Conservation (phyloP, 1,140 invertebrate genomes). For the Solenopsis invicta region DNA sequence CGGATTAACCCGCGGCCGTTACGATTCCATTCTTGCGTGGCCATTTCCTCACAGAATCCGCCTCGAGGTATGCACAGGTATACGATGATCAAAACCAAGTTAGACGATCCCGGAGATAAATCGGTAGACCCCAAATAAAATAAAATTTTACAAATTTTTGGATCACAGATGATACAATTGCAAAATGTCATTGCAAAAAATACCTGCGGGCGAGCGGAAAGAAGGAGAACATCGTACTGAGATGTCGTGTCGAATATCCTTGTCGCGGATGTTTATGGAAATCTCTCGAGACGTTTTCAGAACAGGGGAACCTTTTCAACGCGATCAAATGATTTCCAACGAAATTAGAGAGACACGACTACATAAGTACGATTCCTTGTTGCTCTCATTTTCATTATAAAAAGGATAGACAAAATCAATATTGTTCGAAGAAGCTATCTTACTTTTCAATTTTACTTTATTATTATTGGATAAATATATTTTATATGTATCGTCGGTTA, state of each 20-base stretch:
- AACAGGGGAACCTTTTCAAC: not conserved
- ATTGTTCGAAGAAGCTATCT: not conserved
- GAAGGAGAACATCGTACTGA: too few species aligned
- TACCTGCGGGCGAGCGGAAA: too few species aligned
- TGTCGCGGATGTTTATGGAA: not conserved
- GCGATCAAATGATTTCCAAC: slow-evolving; percentile 21
- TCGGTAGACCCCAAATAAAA: not conserved
- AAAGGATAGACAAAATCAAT: not conserved
- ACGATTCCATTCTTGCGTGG: slow-evolving; percentile 84
- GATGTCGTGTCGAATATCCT: not conserved
- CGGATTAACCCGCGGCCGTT: slow-evolving; percentile 84
- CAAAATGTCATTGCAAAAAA: not conserved
- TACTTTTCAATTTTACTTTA: not conserved
- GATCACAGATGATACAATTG: slow-evolving; percentile 12
- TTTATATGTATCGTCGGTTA: not conserved
- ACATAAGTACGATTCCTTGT: not conserved
- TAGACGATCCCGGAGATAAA: not conserved
- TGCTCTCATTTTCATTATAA: not conserved
- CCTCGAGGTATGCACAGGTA: slow-evolving; percentile 73
- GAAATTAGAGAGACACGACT: not conserved
- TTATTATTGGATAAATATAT: not conserved
- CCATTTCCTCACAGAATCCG: slow-evolving; percentile 85
- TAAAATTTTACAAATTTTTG: slow-evolving; percentile 11
- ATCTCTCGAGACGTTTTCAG: not conserved
- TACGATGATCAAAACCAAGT: not conserved